Evolutionary conservation across 2,113 vertebrate genomes (phyloP).

Genomic region (Chauna torquata): DNA sequence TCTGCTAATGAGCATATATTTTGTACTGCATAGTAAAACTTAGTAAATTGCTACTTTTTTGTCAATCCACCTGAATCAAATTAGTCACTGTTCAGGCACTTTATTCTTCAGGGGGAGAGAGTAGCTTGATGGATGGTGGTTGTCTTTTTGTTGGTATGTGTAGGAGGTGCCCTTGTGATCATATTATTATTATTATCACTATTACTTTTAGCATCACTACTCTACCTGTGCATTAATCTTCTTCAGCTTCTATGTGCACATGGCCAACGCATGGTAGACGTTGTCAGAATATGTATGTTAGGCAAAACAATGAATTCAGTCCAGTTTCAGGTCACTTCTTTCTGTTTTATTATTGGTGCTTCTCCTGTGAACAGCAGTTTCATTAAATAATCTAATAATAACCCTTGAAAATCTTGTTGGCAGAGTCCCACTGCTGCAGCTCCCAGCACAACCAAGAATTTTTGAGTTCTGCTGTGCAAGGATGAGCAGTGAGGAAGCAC

Average conservation of each 20-base stretch:
- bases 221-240: background rate
- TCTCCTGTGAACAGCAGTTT: background rate
- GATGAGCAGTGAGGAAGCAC: background rate
- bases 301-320: background rate
- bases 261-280: background rate
- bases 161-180: background rate
- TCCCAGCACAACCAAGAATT: background rate
- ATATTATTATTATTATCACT: background rate
- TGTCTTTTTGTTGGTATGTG: background rate
- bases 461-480: accelerated
- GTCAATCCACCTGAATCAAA: background rate
- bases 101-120: background rate
- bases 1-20: background rate
- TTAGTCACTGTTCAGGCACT: background rate
- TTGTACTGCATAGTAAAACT: background rate
- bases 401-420: background rate
- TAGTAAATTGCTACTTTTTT: background rate
- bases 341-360: background rate
- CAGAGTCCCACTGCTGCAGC: background rate
- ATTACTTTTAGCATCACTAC: background rate
- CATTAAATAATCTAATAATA: background rate
- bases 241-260: background rate
- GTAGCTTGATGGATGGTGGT: background rate
- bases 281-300: background rate
- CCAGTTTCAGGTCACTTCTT: background rate